Evolutionary conservation across 2,113 vertebrate species (phyloP).

Genomic region (Thalassoma bifasciatum): DNA sequence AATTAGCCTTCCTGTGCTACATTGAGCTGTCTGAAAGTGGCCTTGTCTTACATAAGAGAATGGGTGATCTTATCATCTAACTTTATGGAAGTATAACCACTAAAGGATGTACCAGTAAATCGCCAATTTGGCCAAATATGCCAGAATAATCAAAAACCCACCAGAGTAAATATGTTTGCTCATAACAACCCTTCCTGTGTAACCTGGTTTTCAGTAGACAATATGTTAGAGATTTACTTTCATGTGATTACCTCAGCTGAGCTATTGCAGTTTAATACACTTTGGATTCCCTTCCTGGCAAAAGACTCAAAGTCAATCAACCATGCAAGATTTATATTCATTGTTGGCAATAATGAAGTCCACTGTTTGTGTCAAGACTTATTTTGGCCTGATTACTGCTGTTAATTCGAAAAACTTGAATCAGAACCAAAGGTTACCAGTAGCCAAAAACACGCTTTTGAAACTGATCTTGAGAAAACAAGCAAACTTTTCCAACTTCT

Average conservation of each 20-base stretch:
- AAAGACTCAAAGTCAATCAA: neutral
- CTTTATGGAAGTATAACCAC: no score
- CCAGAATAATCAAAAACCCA: neutral
- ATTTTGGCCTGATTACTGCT: neutral
- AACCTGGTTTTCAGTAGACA: neutral
- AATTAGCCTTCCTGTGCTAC: no score
- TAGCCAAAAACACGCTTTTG: constrained; percentile 10
- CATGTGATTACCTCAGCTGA: neutral
- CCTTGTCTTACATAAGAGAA: no score
- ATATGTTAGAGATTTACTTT: neutral
- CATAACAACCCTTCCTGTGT: neutral
- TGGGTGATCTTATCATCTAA: no score
- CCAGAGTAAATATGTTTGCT: neutral
- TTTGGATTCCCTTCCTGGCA: neutral
- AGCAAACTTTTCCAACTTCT: neutral
- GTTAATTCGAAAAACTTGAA: constrained; percentile 30
- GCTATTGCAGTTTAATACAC: neutral
- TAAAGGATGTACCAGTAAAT: no score
- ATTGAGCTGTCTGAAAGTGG: no score
- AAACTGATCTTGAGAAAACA: constrained; percentile 1
- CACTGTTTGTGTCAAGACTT: neutral
- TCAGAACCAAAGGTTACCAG: constrained; percentile 14
- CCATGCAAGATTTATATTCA: neutral
- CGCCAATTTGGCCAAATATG: neutral
- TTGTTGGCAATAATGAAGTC: constrained; percentile 1